Evolutionary conservation across 2,113 vertebrate species (phyloP), one percentile per base, ranked within the genome.

Genomic region (Leptobrachium leishanense): DNA sequence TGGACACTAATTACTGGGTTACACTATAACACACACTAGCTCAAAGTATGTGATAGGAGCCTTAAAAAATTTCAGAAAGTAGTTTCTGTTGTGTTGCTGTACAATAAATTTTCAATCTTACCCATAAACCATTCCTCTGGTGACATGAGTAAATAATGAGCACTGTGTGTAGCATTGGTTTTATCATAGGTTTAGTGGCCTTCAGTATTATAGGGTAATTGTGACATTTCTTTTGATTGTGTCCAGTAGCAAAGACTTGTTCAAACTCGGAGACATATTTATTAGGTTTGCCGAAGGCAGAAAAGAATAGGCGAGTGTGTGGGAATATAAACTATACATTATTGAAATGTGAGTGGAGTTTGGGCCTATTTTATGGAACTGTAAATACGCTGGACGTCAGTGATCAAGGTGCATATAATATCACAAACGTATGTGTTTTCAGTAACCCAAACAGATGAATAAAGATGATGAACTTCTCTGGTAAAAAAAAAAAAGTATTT

Each of bases 271-370:
- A 59, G 54, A 77, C 53, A 77, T 50, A 70, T 70, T 77, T 77
- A 70, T 62, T 77, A 70, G 57, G 66, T 69, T 77, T 77, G 76
- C 76, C 68, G 70, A 77, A 70, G 76, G 67, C 76, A 70, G 59
- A 62, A 68, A 76, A 76, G 66, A 64, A 15, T 67, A 11, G 4
- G 44, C 43, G 55, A 68, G 54, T 76, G 64, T 57, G 12, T 43
- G 66, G 65, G 75, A 76, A 76, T 68, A 76, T 43, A 76, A 55
- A 76, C 75, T 54, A 76, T 76, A 65, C 75, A 76, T 76, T 76
- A 76, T 68, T 76, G 65, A 68, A 77, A 55, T 71, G 54, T 77
- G 68, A 77, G 59, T 40, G 54, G 57, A 63, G 67, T 70, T 77
- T 70, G 68, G 68, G 63, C 68, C 55, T 40, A 12, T 77, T 77